Conservation (phyloP, 2,113 vertebrate species). For the Gambusia affinis region DNA sequence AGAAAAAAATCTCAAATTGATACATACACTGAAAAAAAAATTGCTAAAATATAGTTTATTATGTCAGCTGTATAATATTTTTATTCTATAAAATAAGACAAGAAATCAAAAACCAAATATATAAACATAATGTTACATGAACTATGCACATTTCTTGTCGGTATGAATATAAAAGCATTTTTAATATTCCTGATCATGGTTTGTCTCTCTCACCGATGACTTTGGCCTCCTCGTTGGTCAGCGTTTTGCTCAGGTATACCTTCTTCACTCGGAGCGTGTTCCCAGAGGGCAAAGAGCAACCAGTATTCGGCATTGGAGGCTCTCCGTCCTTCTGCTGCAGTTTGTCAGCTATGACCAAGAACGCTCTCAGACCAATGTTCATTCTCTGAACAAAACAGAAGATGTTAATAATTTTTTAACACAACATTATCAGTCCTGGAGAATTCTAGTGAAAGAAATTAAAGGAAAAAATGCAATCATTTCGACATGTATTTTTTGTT, state of each 20-base stretch:
- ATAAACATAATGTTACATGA: too few species aligned
- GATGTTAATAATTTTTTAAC: neutral
- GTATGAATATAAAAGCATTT: neutral
- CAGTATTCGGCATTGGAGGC: slow-evolving; percentile 97
- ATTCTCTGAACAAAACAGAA: slow-evolving; percentile 86
- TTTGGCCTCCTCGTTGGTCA: slow-evolving; percentile 97
- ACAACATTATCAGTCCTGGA: neutral
- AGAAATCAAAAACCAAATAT: too few species aligned
- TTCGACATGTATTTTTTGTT: neutral
- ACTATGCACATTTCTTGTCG: neutral
- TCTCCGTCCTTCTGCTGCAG: slow-evolving; percentile 98
- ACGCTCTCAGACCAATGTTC: slow-evolving; percentile 97
- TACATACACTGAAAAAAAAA: neutral
- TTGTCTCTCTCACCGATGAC: slow-evolving; percentile 89
- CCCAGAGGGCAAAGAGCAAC: slow-evolving; percentile 93
- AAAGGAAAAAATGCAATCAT: neutral
- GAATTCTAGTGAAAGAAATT: neutral
- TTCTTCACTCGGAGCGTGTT: slow-evolving; percentile 97
- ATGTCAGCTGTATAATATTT: too few species aligned
- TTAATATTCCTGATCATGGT: neutral
- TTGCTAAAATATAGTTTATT: too few species aligned
- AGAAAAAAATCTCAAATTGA: neutral
- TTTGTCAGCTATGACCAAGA: slow-evolving; percentile 96
- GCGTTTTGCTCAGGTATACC: slow-evolving; percentile 95
- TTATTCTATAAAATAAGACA: too few species aligned